phyloP scores from a whole-genome alignment of 1,140 invertebrate species.

The Teleogryllus occipitalis region DNA sequence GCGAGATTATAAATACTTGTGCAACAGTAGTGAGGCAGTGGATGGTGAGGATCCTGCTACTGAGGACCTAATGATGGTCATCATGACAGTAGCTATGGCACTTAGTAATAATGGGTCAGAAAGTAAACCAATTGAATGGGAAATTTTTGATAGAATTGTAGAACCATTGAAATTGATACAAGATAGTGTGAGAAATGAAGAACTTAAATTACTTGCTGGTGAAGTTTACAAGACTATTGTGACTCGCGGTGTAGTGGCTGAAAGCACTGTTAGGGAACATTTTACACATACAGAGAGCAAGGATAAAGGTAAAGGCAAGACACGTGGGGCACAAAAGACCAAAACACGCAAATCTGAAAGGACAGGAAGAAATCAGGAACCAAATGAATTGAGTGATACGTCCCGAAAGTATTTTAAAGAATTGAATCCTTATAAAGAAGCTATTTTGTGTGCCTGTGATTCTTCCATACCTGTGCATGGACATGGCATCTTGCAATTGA shows the following conservation, averaged over 20 bases:
- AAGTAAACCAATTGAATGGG: constrained; percentile 31
- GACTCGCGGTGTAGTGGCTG: constrained; percentile 34
- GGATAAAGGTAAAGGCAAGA: background rate
- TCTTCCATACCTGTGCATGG: constrained; percentile 67
- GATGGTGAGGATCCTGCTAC: constrained; percentile 25
- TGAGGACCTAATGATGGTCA: constrained; percentile 35
- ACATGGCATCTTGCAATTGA: constrained; percentile 66
- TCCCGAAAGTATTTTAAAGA: constrained; percentile 8
- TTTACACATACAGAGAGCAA: background rate
- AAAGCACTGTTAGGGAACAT: background rate
- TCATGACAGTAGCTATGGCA: constrained; percentile 40
- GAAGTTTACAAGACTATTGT: constrained; percentile 42
- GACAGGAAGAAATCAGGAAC: background rate
- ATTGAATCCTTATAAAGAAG: constrained; percentile 43
- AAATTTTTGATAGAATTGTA: constrained; percentile 39
- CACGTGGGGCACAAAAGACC: background rate
- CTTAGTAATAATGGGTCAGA: constrained; percentile 26
- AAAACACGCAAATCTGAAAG: background rate
- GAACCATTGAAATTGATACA: constrained; percentile 36
- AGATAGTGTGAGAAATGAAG: constrained; percentile 24
- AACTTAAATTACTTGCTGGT: constrained; percentile 31
- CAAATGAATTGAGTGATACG: background rate
- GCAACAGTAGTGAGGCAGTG: constrained; percentile 22
- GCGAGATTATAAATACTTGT: constrained; percentile 19
- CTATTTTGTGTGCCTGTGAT: constrained; percentile 59